These are phyloP conservation scores for Bostrychus sinensis DNA, from an alignment of 2,113 vertebrate genomes.

Conservation along the genomic window DNA sequence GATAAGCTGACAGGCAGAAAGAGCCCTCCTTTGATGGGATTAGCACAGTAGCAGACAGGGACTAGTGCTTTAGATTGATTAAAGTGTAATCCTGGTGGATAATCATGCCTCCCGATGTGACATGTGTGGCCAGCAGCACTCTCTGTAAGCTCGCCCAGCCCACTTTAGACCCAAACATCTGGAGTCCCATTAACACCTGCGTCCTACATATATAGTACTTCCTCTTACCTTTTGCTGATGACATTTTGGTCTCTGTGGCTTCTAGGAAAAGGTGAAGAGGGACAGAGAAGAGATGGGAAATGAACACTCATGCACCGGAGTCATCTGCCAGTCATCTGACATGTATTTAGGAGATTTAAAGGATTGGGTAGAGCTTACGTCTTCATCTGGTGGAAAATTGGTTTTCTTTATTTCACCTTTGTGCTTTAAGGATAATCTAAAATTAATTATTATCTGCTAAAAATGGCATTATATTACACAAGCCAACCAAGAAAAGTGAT, in stretches of 20 bases:
- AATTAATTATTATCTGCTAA: neutral
- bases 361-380: neutral
- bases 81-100: slow-evolving; percentile 75
- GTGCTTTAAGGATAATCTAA: neutral
- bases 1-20: slow-evolving; percentile 66
- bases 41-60: slow-evolving; percentile 65
- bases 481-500: too few species aligned
- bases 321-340: slow-evolving; percentile 16
- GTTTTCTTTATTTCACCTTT: neutral
- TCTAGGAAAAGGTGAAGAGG: slow-evolving; percentile 32
- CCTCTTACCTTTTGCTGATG: neutral
- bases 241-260: slow-evolving; percentile 1
- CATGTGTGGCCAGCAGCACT: slow-evolving; percentile 49
- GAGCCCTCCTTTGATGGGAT: slow-evolving; percentile 70
- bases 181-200: neutral
- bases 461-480: too few species aligned
- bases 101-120: slow-evolving; percentile 69
- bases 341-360: slow-evolving; percentile 14
- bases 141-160: slow-evolving; percentile 12
- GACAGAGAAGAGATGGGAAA: slow-evolving; percentile 16
- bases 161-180: slow-evolving; percentile 21
- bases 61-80: slow-evolving; percentile 75
- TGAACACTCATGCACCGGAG: slow-evolving; percentile 3
- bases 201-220: neutral
- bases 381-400: neutral